These are phyloP conservation scores for Drosophila flavopinicola DNA, from an alignment of 2,888 invertebrate species.

Conservation along the genomic window DNA sequence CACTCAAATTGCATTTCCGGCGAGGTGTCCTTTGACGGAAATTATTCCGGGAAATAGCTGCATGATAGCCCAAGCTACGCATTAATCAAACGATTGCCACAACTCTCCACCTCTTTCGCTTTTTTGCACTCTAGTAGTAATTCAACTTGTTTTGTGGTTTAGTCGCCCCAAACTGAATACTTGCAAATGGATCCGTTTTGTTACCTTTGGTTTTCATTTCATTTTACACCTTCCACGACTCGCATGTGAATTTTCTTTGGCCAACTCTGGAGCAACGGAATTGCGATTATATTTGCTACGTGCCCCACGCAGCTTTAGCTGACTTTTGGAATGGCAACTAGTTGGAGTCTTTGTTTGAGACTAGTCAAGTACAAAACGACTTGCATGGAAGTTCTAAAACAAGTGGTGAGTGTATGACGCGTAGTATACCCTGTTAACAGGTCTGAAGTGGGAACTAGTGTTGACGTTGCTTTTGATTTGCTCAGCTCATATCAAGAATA, in stretches of 20 bases:
- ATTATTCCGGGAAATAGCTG: conserved; percentile 24
- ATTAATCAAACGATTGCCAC: conserved; percentile 14
- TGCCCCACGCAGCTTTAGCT: conserved; percentile 28
- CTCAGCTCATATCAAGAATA: no score
- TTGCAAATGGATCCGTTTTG: conserved; percentile 1
- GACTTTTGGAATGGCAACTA: conserved; percentile 21
- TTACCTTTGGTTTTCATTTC: conserved; percentile 31
- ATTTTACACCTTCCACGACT: conserved; percentile 42
- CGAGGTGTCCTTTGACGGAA: conserved; percentile 37
- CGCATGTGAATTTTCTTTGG: conserved; percentile 47
- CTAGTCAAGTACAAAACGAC: conserved; percentile 23
- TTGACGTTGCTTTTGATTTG: no score
- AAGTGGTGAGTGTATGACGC: not conserved
- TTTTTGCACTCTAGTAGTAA: not conserved
- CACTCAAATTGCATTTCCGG: conserved; percentile 48
- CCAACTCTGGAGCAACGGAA: conserved; percentile 35
- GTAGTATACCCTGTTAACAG: not conserved
- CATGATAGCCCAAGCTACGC: conserved; percentile 3
- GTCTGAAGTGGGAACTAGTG: not conserved
- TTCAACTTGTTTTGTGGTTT: conserved; percentile 10
- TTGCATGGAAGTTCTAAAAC: conserved; percentile 21
- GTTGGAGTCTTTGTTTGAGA: conserved; percentile 37
- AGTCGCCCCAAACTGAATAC: not conserved
- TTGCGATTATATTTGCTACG: conserved; percentile 54
- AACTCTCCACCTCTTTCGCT: not conserved